These are phyloP conservation scores for Acanthosepion lycidas DNA, from an alignment of 2,888 invertebrate species.

Conservation along the genomic window DNA sequence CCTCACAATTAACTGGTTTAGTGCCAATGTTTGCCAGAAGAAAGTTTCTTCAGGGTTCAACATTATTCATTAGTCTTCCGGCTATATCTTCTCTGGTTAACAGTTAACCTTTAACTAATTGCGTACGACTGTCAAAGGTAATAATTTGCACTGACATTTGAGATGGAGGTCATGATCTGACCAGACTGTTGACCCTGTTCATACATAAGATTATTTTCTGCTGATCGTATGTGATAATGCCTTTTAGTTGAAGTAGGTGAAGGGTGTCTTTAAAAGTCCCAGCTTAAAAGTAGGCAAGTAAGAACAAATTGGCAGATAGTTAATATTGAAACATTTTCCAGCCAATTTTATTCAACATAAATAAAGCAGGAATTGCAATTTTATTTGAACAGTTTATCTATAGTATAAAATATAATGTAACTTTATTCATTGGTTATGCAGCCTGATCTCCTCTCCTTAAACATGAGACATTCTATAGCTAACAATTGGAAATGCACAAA, in stretches of 20 bases:
- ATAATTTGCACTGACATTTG: background rate
- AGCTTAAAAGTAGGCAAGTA: background rate
- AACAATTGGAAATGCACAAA: no score
- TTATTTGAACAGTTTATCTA: no score
- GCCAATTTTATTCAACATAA: no score
- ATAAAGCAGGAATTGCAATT: no score
- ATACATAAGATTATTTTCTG: background rate
- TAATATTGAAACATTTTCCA: no score
- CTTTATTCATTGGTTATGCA: no score
- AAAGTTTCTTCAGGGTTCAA: background rate
- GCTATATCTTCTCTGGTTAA: background rate
- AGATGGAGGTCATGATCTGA: background rate
- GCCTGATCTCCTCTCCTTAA: no score
- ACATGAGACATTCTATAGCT: no score
- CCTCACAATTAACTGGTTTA: background rate
- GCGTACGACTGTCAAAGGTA: background rate
- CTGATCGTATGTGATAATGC: background rate
- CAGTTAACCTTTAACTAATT: constrained; percentile 18
- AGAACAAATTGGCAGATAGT: background rate
- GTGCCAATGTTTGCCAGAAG: background rate
- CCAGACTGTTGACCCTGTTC: background rate
- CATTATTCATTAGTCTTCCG: background rate
- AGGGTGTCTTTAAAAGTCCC: background rate
- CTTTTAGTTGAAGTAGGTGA: background rate
- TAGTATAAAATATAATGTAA: no score